Percentiles rank a stretch among this genome's conserved stretches.
Evolutionary conservation across 2,888 invertebrate species (phyloP).

Genomic region (Quadroppia sp.): DNA sequence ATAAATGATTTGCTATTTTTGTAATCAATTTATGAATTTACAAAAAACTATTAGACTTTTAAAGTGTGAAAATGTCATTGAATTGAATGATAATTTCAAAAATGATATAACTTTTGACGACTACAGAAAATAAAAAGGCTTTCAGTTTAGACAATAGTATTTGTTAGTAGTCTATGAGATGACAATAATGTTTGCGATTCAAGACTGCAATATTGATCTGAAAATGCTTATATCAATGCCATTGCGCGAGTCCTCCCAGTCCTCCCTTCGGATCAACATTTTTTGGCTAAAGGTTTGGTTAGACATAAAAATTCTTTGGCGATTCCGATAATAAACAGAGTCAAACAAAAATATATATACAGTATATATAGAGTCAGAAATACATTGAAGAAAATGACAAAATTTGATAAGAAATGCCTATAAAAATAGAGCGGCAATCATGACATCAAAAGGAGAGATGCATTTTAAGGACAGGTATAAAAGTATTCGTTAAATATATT

Average conservation of each 20-base stretch:
- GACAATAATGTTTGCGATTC: not conserved
- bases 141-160: not conserved
- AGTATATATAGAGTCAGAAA: constrained; percentile 10
- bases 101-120: not conserved
- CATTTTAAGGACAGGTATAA: no score
- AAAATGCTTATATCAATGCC: not conserved
- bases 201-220: constrained; percentile 26
- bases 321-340: constrained; percentile 16
- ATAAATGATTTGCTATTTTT: not conserved
- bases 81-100: not conserved
- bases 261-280: constrained; percentile 28
- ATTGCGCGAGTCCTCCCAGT: constrained; percentile 28
- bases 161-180: not conserved
- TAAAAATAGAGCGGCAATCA: constrained; percentile 23
- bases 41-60: not conserved
- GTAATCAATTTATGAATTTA: not conserved
- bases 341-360: constrained; percentile 24
- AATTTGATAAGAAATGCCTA: constrained; percentile 17
- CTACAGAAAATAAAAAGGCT: not conserved
- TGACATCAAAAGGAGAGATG: not conserved
- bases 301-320: constrained; percentile 1
- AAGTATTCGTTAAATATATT: not conserved
- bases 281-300: constrained; percentile 23
- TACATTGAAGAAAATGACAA: not conserved
- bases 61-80: not conserved